These are phyloP conservation scores for Ophiodon elongatus DNA, from an alignment of 2,113 vertebrate species.

Conservation along the genomic window DNA sequence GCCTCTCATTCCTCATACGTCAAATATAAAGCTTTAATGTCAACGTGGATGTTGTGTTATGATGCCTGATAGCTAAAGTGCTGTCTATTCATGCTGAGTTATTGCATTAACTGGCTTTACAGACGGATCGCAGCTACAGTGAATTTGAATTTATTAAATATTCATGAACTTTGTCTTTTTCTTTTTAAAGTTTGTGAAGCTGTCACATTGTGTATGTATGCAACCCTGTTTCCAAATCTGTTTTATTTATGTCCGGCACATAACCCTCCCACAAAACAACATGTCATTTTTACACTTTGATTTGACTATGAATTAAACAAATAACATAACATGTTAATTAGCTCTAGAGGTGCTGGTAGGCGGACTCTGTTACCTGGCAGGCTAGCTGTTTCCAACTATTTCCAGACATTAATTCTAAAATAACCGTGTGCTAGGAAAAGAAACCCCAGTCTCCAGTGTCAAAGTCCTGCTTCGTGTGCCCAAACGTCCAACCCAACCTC, in stretches of 20 bases:
- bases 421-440: not conserved
- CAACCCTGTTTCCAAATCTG: not conserved
- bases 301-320: not conserved
- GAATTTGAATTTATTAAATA: not conserved
- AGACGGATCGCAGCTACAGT: not conserved
- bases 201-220: not conserved
- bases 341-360: slow-evolving; percentile 4
- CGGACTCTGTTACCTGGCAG: not conserved
- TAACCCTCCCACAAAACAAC: not conserved
- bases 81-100: slow-evolving; percentile 2
- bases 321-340: not conserved
- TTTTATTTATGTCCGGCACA: not conserved
- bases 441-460: not conserved
- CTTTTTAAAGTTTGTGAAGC: not conserved
- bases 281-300: not conserved
- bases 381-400: slow-evolving; percentile 13
- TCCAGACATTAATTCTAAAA: slow-evolving; percentile 9
- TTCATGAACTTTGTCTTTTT: slow-evolving; percentile 3
- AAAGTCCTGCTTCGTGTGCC: not conserved
- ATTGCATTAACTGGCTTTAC: slow-evolving; percentile 3
- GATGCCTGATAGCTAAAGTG: slow-evolving; percentile 7
- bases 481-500: not conserved
- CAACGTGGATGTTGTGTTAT: not conserved
- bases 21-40: slow-evolving; percentile 22
- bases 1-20: slow-evolving; percentile 10